Conservation (phyloP, 2,888 invertebrate genomes). For the Hemaris fuciformis region DNA sequence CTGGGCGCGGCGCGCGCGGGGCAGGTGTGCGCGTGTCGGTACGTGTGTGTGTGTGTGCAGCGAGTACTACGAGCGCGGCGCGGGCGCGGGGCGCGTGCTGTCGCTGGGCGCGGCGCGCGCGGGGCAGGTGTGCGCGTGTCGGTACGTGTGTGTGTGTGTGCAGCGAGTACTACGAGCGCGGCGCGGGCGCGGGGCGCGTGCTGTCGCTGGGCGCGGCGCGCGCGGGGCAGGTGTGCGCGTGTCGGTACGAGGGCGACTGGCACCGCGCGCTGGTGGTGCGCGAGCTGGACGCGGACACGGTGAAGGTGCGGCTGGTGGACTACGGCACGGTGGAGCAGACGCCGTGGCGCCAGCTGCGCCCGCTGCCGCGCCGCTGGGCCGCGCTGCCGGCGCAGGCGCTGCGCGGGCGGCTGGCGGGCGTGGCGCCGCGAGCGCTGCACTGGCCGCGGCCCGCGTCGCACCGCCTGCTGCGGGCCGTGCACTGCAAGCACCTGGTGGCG, state of each 20-base stretch:
- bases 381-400: slow-evolving; percentile 74
- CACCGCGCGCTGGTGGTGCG: slow-evolving; percentile 76
- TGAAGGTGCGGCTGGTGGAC: slow-evolving; percentile 77
- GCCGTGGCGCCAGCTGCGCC: slow-evolving; percentile 38
- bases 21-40: too few species aligned
- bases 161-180: slow-evolving; percentile 55
- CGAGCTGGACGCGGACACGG: slow-evolving; percentile 29
- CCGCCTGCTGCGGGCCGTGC: slow-evolving; percentile 2
- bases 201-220: slow-evolving; percentile 61
- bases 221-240: slow-evolving; percentile 72
- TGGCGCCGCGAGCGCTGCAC: slow-evolving; percentile 66
- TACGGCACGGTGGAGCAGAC: slow-evolving; percentile 78
- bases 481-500: slow-evolving; percentile 18
- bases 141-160: slow-evolving; percentile 38
- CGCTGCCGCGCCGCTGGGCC: slow-evolving; percentile 63
- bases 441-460: background rate
- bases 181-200: slow-evolving; percentile 44
- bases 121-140: slow-evolving; percentile 72
- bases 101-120: slow-evolving; percentile 60
- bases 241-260: slow-evolving; percentile 71
- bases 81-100: slow-evolving; percentile 48
- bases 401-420: slow-evolving; percentile 73
- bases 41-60: slow-evolving; percentile 18
- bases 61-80: too few species aligned
- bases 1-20: too few species aligned